These are phyloP conservation scores for Pleuronectes platessa DNA, from an alignment of 2,113 vertebrate species.

Conservation along the genomic window DNA sequence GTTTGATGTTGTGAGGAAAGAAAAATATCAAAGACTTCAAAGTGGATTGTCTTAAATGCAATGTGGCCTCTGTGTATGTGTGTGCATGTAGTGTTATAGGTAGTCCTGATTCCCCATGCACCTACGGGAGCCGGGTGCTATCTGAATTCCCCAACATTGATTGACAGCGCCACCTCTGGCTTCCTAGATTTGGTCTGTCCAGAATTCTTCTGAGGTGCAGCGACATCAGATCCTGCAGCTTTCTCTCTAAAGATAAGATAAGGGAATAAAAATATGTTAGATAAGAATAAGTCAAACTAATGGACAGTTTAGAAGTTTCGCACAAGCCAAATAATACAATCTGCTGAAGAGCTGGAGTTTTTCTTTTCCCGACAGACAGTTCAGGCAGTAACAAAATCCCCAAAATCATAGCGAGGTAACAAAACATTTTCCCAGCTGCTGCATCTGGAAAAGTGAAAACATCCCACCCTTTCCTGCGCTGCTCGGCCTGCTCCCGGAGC, in stretches of 20 bases:
- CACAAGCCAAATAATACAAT: background rate
- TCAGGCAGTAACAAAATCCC: background rate
- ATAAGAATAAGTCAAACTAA: background rate
- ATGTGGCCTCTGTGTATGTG: slow-evolving; percentile 27
- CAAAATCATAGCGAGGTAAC: background rate
- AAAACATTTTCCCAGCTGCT: background rate
- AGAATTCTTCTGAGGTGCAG: slow-evolving; percentile 56
- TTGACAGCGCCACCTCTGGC: slow-evolving; percentile 83
- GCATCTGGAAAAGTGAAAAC: slow-evolving; percentile 9
- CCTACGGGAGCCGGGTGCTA: slow-evolving; percentile 50
- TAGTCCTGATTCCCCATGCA: slow-evolving; percentile 30
- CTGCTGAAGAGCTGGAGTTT: background rate
- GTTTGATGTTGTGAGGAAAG: background rate
- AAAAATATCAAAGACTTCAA: slow-evolving; percentile 25
- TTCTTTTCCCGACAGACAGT: background rate
- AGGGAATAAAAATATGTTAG: background rate
- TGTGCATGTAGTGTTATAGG: slow-evolving; percentile 5
- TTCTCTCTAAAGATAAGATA: slow-evolving; percentile 58
- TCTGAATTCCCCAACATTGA: slow-evolving; percentile 83
- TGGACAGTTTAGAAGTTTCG: background rate
- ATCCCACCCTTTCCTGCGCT: slow-evolving; percentile 82
- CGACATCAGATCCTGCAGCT: slow-evolving; percentile 26
- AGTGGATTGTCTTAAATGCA: slow-evolving; percentile 57
- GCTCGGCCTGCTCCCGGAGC: slow-evolving; percentile 79
- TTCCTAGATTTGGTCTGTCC: slow-evolving; percentile 75